Evolutionary conservation across 2,888 invertebrate genomes (phyloP).

Genomic region (Incurvaria masculella): DNA sequence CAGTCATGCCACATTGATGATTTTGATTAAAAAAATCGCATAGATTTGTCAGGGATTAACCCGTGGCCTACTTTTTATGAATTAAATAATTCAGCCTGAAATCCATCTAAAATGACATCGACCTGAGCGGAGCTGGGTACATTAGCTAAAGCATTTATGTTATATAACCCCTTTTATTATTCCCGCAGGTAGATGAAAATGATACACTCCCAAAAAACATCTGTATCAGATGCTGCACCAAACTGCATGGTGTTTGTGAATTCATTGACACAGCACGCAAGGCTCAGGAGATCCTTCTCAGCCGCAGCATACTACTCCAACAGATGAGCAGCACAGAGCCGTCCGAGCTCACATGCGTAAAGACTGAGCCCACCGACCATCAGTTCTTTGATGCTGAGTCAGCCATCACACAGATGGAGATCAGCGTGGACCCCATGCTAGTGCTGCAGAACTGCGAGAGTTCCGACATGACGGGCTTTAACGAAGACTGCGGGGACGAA

Average conservation of each 20-base stretch:
- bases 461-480: conserved; percentile 18
- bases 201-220: conserved; percentile 68
- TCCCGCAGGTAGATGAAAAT: conserved; percentile 64
- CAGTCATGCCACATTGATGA: too few species aligned
- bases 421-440: conserved; percentile 67
- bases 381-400: conserved; percentile 18
- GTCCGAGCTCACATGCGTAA: not conserved
- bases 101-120: too few species aligned
- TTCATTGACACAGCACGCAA: conserved; percentile 64
- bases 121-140: too few species aligned
- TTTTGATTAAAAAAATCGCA: too few species aligned
- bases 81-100: too few species aligned
- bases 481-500: conserved; percentile 22
- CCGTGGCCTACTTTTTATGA: too few species aligned
- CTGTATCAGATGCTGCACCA: conserved; percentile 61
- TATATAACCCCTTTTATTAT: too few species aligned
- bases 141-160: too few species aligned
- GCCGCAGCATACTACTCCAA: conserved; percentile 34
- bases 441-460: conserved; percentile 59
- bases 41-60: too few species aligned
- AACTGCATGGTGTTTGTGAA: conserved; percentile 62
- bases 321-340: conserved; percentile 32
- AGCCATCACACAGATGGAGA: conserved; percentile 59
- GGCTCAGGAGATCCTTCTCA: conserved; percentile 58
- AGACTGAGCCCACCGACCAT: not conserved